Evolutionary conservation across 2,113 vertebrate genomes (phyloP), one percentile per base, ranked within the genome.

Genomic region (Atractosteus spatula): DNA sequence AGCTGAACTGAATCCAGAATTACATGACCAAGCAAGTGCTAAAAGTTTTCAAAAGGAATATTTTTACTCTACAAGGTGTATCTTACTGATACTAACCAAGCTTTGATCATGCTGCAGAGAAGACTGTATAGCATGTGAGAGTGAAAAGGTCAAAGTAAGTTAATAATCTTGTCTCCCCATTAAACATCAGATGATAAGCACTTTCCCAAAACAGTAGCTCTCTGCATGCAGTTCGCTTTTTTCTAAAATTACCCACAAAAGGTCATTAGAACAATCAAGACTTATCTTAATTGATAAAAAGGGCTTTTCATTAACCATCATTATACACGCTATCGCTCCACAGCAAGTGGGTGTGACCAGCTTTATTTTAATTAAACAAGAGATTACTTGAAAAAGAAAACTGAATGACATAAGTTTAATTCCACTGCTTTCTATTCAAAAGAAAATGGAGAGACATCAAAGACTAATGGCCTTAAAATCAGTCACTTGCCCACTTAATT

Each of bases 261-360:
- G 43, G 42, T 70, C 78, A 71, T 77, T 70, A 73, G 69, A 67
- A 75, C 72, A 70, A 76, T 73, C 63, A 51, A n/a, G n/a, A 76
- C 71, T 74, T 75, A 82, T 78, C 78, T 79, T 62, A 65, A 67
- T 68, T 68, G 76, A 79, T 78, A 81, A 81, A 70, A 61, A 44
- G 16, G 66, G 11, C 66, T 76, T 76, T 76, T 74, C 42, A 64
- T 73, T 72, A 78, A 63, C 42, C 64, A 59, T 62, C 43, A 61
- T 68, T 67, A 71, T 41, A 62, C 65, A 51, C 59, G 71, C 77
- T 82, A 82, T 82, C 74, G 43, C 69, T 76, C 70, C 71, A 68
- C 77, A 72, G 62, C 69, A 64, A 13, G 10, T 74, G 80, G 80
- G 80, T 78, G 80, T 75, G 77, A 76, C 75, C 77, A 74, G 61